Evolutionary conservation across 1,140 invertebrate genomes (phyloP).

Genomic region (Drosophila yakuba): DNA sequence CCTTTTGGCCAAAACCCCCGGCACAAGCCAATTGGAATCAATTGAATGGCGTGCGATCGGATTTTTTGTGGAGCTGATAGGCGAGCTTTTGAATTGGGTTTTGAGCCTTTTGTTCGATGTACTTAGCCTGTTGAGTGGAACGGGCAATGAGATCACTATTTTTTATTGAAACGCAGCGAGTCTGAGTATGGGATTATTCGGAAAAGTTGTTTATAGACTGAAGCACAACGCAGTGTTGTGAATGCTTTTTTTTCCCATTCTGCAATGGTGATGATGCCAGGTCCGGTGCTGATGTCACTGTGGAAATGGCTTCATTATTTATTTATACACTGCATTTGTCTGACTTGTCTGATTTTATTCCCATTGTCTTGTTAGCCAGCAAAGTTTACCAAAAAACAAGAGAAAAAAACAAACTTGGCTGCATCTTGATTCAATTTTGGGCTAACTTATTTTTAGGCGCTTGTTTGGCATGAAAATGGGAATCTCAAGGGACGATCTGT

Average conservation of each 20-base stretch:
- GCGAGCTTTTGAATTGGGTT: constrained; percentile 8
- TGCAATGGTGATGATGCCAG: constrained; percentile 48
- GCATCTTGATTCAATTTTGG: constrained; percentile 44
- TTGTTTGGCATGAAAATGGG: constrained; percentile 69
- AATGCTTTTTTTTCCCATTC: constrained; percentile 33
- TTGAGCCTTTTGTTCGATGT: constrained; percentile 22
- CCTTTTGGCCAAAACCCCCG: constrained; percentile 26
- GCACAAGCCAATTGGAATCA: constrained; percentile 37
- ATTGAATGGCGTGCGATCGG: constrained; percentile 31
- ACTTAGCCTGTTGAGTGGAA: constrained; percentile 29
- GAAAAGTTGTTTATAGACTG: constrained; percentile 60
- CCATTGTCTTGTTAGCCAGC: constrained; percentile 47
- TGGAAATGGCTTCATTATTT: constrained; percentile 74
- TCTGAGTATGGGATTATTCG: constrained; percentile 22
- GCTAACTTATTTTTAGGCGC: constrained; percentile 48
- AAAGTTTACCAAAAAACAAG: not conserved
- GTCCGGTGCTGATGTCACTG: constrained; percentile 70
- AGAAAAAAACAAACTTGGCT: constrained; percentile 24
- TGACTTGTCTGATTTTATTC: constrained; percentile 26
- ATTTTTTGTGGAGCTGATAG: constrained; percentile 29
- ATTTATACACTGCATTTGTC: constrained; percentile 73
- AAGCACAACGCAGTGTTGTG: constrained; percentile 33
- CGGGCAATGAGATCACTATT: constrained; percentile 39
- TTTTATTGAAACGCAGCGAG: constrained; percentile 29
- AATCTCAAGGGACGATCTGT: constrained; percentile 46